Evolutionary conservation across 2,888 invertebrate genomes (phyloP).

Genomic region (Dasypolia templi): DNA sequence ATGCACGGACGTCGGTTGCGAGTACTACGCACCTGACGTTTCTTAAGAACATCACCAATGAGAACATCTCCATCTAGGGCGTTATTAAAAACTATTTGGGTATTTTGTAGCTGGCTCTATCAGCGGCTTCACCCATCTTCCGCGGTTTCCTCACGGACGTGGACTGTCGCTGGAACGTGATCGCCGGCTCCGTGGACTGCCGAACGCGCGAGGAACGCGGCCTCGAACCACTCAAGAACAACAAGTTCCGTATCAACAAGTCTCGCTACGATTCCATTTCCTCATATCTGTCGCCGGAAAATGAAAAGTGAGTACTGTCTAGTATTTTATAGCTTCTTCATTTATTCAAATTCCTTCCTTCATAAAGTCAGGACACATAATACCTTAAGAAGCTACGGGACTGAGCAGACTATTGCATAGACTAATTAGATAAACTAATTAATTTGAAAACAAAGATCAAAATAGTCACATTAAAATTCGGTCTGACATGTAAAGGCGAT

Average conservation of each 20-base stretch:
- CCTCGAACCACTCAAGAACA: slow-evolving; percentile 92
- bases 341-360: not conserved
- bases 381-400: not conserved
- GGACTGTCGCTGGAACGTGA: slow-evolving; percentile 99
- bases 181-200: slow-evolving; percentile 98
- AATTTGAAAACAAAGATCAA: not conserved
- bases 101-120: slow-evolving; percentile 94
- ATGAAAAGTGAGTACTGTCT: slow-evolving; percentile 91
- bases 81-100: not conserved
- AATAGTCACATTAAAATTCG: not conserved
- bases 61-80: no score
- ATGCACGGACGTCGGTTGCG: no score
- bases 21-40: no score
- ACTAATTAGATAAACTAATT: not conserved
- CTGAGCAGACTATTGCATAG: not conserved
- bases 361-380: not conserved
- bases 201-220: slow-evolving; percentile 98
- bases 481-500: not conserved
- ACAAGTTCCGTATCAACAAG: slow-evolving; percentile 96
- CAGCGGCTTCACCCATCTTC: slow-evolving; percentile 98
- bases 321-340: not conserved
- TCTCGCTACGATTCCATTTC: slow-evolving; percentile 99
- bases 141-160: slow-evolving; percentile 98
- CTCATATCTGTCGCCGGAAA: slow-evolving; percentile 97
- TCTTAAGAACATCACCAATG: not conserved